Conservation (phyloP, 1,140 invertebrate genomes). For the Laupala kohalensis region DNA sequence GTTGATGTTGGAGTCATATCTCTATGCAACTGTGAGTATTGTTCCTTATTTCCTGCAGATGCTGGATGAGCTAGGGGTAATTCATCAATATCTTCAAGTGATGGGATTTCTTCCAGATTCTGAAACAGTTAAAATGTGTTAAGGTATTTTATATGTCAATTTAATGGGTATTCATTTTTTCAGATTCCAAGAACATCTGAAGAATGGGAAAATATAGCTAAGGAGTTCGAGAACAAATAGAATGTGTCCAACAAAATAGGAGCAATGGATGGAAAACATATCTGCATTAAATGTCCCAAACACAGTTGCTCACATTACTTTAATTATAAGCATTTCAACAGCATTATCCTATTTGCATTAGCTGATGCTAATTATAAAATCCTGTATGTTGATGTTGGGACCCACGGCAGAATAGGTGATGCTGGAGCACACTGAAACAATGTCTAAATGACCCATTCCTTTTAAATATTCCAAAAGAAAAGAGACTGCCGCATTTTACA, state of each 20-base stretch:
- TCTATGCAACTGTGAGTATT: neutral
- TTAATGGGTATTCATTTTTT: neutral
- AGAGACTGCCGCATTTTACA: too few relatives aligned
- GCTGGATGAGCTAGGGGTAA: neutral
- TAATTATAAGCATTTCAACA: constrained; percentile 25
- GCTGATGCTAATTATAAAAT: constrained; percentile 23
- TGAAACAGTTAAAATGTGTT: neutral
- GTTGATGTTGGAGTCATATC: neutral
- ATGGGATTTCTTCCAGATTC: neutral
- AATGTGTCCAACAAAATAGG: constrained; percentile 22
- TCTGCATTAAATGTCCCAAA: constrained; percentile 20
- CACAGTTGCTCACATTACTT: constrained; percentile 20
- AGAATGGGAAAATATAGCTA: constrained; percentile 8
- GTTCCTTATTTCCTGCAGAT: neutral
- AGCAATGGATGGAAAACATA: constrained; percentile 20
- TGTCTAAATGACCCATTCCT: too few relatives aligned
- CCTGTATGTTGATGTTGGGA: constrained; percentile 21
- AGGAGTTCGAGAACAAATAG: constrained; percentile 12
- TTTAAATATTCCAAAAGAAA: too few relatives aligned
- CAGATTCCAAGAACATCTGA: neutral
- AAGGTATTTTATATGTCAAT: too few relatives aligned
- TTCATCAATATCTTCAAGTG: neutral
- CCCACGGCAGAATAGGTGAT: constrained; percentile 20
- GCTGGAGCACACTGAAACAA: constrained; percentile 19
- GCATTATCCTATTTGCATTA: constrained; percentile 22